phyloP scores from a whole-genome alignment of 1,140 invertebrate genomes.

The Drosophila arizonae region DNA sequence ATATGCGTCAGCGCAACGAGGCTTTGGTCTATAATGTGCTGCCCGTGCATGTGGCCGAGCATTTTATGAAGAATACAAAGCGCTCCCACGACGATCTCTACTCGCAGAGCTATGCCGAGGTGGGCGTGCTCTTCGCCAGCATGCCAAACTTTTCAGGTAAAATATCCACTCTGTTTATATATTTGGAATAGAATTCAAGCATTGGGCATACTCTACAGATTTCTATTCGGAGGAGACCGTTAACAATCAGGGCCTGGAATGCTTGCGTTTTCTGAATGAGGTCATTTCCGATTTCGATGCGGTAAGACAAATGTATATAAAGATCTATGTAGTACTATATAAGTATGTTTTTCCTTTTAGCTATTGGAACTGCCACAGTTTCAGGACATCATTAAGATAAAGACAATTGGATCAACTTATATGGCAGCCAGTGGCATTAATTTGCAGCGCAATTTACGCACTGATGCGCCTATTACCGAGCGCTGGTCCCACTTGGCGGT shows the following conservation, averaged over 20 bases:
- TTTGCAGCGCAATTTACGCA: constrained; percentile 87
- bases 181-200: background rate
- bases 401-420: constrained; percentile 98
- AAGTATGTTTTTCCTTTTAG: constrained; percentile 82
- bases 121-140: constrained; percentile 95
- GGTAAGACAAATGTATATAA: constrained; percentile 84
- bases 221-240: constrained; percentile 98
- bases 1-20: constrained; percentile 94
- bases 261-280: constrained; percentile 97
- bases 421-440: constrained; percentile 98
- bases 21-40: constrained; percentile 93
- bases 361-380: constrained; percentile 92
- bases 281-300: constrained; percentile 99
- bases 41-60: constrained; percentile 94
- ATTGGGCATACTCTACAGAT: constrained; percentile 84
- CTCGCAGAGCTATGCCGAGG: constrained; percentile 95
- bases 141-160: constrained; percentile 96
- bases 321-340: background rate
- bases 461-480: constrained; percentile 87
- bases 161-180: background rate
- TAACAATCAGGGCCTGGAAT: constrained; percentile 98
- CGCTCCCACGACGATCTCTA: constrained; percentile 95
- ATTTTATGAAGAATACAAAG: constrained; percentile 92
- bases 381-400: constrained; percentile 97
- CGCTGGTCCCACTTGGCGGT: constrained; percentile 93